Percentiles rank a stretch among this genome's conserved stretches.
These are phyloP conservation scores for Rallus crepitans DNA, from an alignment of 2,797 vertebrate species.

Conservation along the genomic window DNA sequence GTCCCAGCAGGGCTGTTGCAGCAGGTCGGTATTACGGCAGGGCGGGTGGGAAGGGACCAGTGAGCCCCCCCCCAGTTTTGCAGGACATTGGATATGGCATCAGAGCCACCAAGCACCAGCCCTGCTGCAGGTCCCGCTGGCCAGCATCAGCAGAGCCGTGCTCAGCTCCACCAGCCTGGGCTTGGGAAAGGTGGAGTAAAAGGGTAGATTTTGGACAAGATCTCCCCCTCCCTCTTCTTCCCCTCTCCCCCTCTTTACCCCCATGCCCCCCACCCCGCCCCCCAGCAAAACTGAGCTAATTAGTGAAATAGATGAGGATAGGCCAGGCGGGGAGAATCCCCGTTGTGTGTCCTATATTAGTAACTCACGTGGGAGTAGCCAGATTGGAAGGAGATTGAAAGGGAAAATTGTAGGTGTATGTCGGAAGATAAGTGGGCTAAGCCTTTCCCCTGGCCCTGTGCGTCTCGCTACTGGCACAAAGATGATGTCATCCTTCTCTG, in stretches of 20 bases:
- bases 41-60: background rate
- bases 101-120: background rate
- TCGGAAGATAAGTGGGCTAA: slow-evolving; percentile 48
- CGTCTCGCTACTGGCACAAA: slow-evolving; percentile 29
- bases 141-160: background rate
- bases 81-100: background rate
- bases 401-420: slow-evolving; percentile 52
- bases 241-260: background rate
- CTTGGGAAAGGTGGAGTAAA: background rate
- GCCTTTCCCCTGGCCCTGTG: slow-evolving; percentile 12
- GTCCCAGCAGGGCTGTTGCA: background rate
- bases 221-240: background rate
- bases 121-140: background rate
- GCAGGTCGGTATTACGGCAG: background rate
- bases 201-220: slow-evolving; percentile 50
- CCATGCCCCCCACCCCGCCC: background rate
- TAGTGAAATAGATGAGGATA: slow-evolving; percentile 76
- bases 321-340: slow-evolving; percentile 77
- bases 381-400: slow-evolving; percentile 76
- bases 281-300: slow-evolving; percentile 76
- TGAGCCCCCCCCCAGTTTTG: background rate
- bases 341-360: slow-evolving; percentile 79
- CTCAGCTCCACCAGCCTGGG: background rate
- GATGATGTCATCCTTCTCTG: slow-evolving; percentile 78
- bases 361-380: slow-evolving; percentile 79